phyloP scores from a whole-genome alignment of 2,113 vertebrate genomes.

The Chaetodon trifascialis region DNA sequence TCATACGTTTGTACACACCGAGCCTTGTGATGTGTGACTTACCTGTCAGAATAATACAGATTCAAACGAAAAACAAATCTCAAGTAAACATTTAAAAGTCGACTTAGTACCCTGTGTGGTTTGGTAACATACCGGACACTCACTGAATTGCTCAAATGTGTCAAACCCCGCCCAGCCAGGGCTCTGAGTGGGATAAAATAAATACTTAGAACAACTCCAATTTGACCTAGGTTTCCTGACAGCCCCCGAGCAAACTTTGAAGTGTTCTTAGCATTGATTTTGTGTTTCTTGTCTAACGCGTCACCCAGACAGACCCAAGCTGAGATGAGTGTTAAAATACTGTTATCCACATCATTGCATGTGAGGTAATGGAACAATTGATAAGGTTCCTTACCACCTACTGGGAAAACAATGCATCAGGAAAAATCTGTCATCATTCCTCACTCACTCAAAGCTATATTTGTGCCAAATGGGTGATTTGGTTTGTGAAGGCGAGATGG shows the following conservation, averaged over 20 bases:
- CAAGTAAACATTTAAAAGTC: slow-evolving; percentile 19
- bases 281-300: slow-evolving; percentile 45
- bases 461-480: slow-evolving; percentile 53
- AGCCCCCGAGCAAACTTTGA: slow-evolving; percentile 63
- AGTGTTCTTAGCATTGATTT: slow-evolving; percentile 70
- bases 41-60: neutral
- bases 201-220: slow-evolving; percentile 44
- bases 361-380: slow-evolving; percentile 74
- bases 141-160: slow-evolving; percentile 11
- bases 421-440: slow-evolving; percentile 58
- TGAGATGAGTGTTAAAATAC: slow-evolving; percentile 71
- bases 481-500: slow-evolving; percentile 7
- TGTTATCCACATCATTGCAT: slow-evolving; percentile 73
- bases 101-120: neutral
- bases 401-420: slow-evolving; percentile 60
- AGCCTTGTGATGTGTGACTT: neutral
- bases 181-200: slow-evolving; percentile 45
- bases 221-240: slow-evolving; percentile 48
- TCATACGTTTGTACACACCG: neutral
- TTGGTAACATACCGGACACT: neutral
- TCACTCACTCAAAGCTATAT: slow-evolving; percentile 52
- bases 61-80: slow-evolving; percentile 2
- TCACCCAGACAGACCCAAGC: slow-evolving; percentile 52
- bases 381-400: slow-evolving; percentile 49
- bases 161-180: slow-evolving; percentile 20